Evolutionary conservation across 1,140 invertebrate genomes (phyloP), one percentile per base, ranked within the genome.

Genomic region (Dryas iulia): DNA sequence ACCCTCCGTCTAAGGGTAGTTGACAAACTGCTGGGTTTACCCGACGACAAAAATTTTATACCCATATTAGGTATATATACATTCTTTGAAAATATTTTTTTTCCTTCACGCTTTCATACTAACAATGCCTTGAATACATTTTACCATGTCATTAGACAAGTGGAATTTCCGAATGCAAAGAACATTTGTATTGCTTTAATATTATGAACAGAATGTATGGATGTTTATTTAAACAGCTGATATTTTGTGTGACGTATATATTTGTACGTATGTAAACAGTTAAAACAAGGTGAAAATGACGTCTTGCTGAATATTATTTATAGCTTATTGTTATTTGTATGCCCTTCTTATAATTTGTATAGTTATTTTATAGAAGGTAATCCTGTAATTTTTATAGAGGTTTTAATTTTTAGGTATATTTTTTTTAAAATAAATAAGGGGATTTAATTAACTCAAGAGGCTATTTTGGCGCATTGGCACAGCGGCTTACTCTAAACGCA

Each of bases 131-230:
- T 60, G 47, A 57, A 68, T 23, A 12, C 23, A 47, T 60, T 39
- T 67, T 52, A 47, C 53, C n/a, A 18, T 60, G 57, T 26, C 39
- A 35, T 60, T 61, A 21, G 60, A 60, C 66, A 56, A 56, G 24
- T 68, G 59, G 66, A 61, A 68, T 68, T 60, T 57, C 66, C 66
- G 58, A 67, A 60, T 56, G 59, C 35, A 61, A 61, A 61, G 35
- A 30, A 8, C 28, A 61, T 61, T 61, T 28, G 59, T 61, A 53
- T 52, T 61, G 59, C n/a, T 52, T 52, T 24, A 21, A 52, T n/a
- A n/a, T n/a, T 28, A 24, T 21, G 25, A n/a, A 39, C n/a, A 47
- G 14, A 18, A 47, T 18, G 3, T 47, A 47, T 7, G 5, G 18
- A 3, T 57, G 21, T 68, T 61, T 68, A 68, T 68, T 68, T 68